A percentile compares a stretch with the other conserved stretches of the same genome.
Evolutionary conservation across 2,797 vertebrate genomes (phyloP).

Genomic region (Spinus pinus): DNA sequence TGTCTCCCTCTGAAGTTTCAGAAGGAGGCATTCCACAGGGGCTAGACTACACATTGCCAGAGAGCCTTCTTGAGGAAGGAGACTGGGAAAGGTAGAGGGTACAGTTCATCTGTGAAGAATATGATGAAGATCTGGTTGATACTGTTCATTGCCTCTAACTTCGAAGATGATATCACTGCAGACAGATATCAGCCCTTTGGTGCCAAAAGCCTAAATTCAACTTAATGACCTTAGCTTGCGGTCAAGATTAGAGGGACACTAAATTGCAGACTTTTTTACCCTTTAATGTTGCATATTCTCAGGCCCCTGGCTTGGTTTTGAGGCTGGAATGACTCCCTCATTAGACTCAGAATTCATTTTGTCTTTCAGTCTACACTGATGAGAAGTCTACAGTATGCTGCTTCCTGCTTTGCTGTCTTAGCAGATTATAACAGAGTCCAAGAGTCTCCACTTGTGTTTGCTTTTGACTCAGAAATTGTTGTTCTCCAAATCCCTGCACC

Average conservation of each 20-base stretch:
- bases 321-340: not conserved
- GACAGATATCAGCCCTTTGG: not conserved
- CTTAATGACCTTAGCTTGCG: not conserved
- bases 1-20: not conserved
- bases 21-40: not conserved
- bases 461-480: not conserved
- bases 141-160: not conserved
- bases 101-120: not conserved
- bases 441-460: not conserved
- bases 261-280: not conserved
- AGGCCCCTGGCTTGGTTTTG: not conserved
- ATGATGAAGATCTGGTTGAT: not conserved
- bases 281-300: not conserved
- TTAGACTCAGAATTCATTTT: not conserved
- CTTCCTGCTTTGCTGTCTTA: not conserved
- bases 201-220: conserved; percentile 8
- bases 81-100: not conserved
- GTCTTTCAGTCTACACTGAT: not conserved
- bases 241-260: not conserved
- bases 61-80: not conserved
- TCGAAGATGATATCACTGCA: not conserved
- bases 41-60: not conserved
- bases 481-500: not conserved
- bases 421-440: not conserved
- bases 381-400: not conserved